Percentiles rank a stretch among this genome's conserved stretches.
phyloP scores from a whole-genome alignment of 2,888 invertebrate genomes.

The Tillus elongatus region DNA sequence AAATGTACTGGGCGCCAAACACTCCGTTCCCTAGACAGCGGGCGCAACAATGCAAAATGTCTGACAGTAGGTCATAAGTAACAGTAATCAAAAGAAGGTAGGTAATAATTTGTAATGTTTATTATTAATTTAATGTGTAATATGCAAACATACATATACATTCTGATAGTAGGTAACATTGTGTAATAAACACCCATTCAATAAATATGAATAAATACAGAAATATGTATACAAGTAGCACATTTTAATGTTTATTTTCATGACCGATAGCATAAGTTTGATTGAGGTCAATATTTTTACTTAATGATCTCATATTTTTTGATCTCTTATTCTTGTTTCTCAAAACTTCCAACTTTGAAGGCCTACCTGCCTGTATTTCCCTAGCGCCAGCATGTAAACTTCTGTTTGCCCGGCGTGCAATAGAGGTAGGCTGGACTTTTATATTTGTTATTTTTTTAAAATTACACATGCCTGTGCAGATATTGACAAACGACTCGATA shows the following conservation, averaged over 20 bases:
- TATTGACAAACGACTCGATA: conserved; percentile 15
- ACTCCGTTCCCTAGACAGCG: conserved; percentile 2
- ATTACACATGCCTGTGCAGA: conserved; percentile 13
- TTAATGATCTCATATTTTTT: conserved; percentile 13
- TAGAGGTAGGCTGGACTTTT: conserved; percentile 15
- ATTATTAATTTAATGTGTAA: not conserved
- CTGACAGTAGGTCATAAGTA: not conserved
- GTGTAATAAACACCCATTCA: too few relatives aligned
- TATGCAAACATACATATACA: too few relatives aligned
- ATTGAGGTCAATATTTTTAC: conserved; percentile 14
- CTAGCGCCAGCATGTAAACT: conserved; percentile 15
- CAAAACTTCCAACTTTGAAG: conserved; percentile 15
- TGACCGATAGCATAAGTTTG: conserved; percentile 12
- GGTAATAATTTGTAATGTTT: not conserved
- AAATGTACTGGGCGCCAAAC: not conserved
- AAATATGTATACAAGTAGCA: not conserved
- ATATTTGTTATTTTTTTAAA: conserved; percentile 10
- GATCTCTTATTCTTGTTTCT: conserved; percentile 13
- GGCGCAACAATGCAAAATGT: conserved; percentile 1
- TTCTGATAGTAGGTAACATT: too few relatives aligned
- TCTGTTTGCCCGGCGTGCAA: conserved; percentile 13
- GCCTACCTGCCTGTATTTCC: conserved; percentile 13
- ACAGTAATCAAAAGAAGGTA: not conserved
- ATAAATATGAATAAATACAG: not conserved
- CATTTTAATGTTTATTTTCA: conserved; percentile 1